phyloP scores from a whole-genome alignment of 2,797 vertebrate genomes.

The Chanos chanos region DNA sequence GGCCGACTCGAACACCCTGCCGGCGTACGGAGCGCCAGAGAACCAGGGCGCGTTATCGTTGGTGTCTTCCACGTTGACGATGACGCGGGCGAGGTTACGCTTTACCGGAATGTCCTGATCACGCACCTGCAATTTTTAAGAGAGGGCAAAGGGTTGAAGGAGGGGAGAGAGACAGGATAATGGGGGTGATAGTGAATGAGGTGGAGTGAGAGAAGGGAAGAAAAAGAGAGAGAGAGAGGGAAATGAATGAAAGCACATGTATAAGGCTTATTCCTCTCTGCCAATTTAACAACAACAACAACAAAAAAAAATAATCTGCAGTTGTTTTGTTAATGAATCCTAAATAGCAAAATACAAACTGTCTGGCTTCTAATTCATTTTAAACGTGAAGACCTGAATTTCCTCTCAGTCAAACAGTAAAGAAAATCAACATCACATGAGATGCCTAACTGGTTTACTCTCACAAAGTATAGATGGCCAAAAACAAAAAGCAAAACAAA shows the following conservation, averaged over 20 bases:
- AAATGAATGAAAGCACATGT: not conserved
- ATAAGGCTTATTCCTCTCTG: not conserved
- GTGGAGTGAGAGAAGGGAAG: not conserved
- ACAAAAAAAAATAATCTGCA: constrained; percentile 16
- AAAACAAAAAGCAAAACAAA: constrained; percentile 24
- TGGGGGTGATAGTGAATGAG: not conserved
- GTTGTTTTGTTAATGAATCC: too few relatives aligned
- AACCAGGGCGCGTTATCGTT: constrained; percentile 97
- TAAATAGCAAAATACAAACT: too few relatives aligned
- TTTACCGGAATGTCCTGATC: constrained; percentile 98
- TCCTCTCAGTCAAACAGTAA: constrained; percentile 11
- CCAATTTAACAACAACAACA: constrained; percentile 8
- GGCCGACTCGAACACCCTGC: constrained; percentile 88
- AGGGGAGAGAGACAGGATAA: not conserved
- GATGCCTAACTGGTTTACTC: constrained; percentile 18
- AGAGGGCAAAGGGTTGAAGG: not conserved
- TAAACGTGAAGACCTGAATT: not conserved
- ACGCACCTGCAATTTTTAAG: constrained; percentile 92
- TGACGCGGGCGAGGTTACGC: constrained; percentile 88
- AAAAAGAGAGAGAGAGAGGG: not conserved
- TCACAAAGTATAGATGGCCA: constrained; percentile 19
- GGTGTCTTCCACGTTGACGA: constrained; percentile 86
- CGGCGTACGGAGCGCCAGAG: constrained; percentile 82
- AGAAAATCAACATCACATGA: constrained; percentile 12
- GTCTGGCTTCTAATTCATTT: constrained; percentile 20